Base-by-base conservation (phyloP, 2,113 vertebrate genomes). In the Epinephelus fuscoguttatus region DNA sequence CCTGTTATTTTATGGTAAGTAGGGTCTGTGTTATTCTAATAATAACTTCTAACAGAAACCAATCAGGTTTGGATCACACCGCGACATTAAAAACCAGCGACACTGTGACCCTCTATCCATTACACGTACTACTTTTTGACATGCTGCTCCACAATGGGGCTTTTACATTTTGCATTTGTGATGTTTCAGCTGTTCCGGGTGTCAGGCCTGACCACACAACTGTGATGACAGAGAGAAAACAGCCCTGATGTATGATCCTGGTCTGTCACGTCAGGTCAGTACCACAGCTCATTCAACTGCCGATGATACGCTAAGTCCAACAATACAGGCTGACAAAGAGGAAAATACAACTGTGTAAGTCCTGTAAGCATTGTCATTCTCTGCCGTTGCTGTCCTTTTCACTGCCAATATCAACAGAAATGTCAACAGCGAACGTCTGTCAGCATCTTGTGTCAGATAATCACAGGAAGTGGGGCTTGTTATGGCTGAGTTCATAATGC, bases 341-440 rank as follows among this genome's bases (percentile, higher is more conserved):
- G 69, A 81, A 77, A 85, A 85, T 81, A 33, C 68, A 81, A 60
- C 52, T n/a, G 37, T 4, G 50, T 79, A 79, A 87, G 87, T 85
- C 80, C 63, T 79, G 89, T 78, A 62, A 77, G 87, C 18, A 5
- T 55, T 21, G 66, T 78, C 89, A 91, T 90, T 88, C 91, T 86
- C 67, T 68, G 70, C 72, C 55, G 59, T 33, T 47, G 60, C 78
- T 78, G 71, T 89, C 86, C 82, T 87, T 88, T 91, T 84, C 90
- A 78, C 83, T 89, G 91, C 79, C 90, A 93, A 89, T 93, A 94
- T 94, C 78, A 92, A 94, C 86, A 94, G 90, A 95, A 94, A 95
- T 95, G 94, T 95, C 94, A 94, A 85, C 88, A 79, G 85, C 52
- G 87, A 75, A 82, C 61, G 70, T 87, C 88, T 87, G 92, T 92